phyloP scores from a whole-genome alignment of 1,140 invertebrate genomes.

The Sycophaga agraensis region DNA sequence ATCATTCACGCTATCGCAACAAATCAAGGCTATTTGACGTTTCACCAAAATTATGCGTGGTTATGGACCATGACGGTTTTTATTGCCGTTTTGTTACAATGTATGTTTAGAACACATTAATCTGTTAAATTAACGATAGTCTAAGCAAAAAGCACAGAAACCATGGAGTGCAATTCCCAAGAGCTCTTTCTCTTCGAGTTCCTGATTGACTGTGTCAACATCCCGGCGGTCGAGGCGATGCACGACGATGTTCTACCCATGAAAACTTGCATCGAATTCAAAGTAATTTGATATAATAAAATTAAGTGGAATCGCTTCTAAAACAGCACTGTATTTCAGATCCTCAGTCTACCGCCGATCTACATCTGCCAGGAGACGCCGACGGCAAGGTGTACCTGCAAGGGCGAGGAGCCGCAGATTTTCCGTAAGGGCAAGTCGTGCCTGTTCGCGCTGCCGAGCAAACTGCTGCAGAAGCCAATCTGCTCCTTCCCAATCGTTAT shows the following conservation, averaged over 20 bases:
- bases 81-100: no score
- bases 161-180: conserved; percentile 32
- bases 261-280: conserved; percentile 46
- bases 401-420: conserved; percentile 34
- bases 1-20: no score
- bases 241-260: conserved; percentile 38
- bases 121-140: no score
- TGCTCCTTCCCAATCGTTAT: conserved; percentile 47
- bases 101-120: no score
- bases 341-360: conserved; percentile 45
- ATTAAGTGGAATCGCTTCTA: neutral
- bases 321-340: conserved; percentile 32
- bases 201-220: conserved; percentile 45
- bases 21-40: no score
- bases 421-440: conserved; percentile 57
- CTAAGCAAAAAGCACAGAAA: conserved; percentile 27
- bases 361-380: conserved; percentile 48
- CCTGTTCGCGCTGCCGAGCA: conserved; percentile 48
- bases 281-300: no score
- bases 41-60: no score
- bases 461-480: conserved; percentile 37
- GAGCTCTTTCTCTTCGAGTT: conserved; percentile 52
- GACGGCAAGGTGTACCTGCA: conserved; percentile 36
- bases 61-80: no score
- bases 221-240: conserved; percentile 44